Evolutionary conservation across 2,888 invertebrate genomes (phyloP), one percentile per base, ranked within the genome.

Genomic region (Encarsia formosa): DNA sequence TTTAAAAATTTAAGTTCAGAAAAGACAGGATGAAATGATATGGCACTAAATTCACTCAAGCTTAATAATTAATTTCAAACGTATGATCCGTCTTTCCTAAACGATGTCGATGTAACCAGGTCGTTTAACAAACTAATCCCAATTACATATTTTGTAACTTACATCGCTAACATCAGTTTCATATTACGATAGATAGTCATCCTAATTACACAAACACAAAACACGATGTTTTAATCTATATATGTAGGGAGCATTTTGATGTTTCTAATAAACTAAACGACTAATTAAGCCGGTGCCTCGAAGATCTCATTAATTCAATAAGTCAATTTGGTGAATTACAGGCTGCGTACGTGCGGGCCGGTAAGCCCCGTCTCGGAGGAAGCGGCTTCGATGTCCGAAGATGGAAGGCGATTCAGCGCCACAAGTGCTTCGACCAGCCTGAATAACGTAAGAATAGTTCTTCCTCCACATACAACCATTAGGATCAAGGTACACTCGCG

Each of bases 281-380:
- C 26, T 26, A n/a, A n/a, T n/a, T n/a, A n/a, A n/a, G n/a, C n/a
- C n/a, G n/a, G n/a, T n/a, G n/a, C n/a, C n/a, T n/a, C 16, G 4
- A 47, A 39, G 26, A 37, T 45, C 1, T 11, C 5, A 45, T 45
- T 45, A 45, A 19, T 20, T n/a, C n/a, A n/a, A n/a, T n/a, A n/a
- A n/a, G n/a, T n/a, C n/a, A n/a, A n/a, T n/a, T n/a, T n/a, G n/a
- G n/a, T n/a, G n/a, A 11, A n/a, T 31, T 59, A 22, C 55, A 71
- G 71, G 62, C 64, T 70, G 53, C 69, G 65, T 49, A 70, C 66
- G 40, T 63, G 65, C 56, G 70, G 68, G 51, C 64, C 63, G 24
- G 58, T 65, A 58, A 69, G 63, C 52, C 63, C 68, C 22, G 65
- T 66, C 52, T 65, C 63, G 23, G 66, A 65, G 57, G 66, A 67